Evolutionary conservation across 1,140 invertebrate genomes (phyloP), one percentile per base, ranked within the genome.

Genomic region (Nasonia vitripennis): DNA sequence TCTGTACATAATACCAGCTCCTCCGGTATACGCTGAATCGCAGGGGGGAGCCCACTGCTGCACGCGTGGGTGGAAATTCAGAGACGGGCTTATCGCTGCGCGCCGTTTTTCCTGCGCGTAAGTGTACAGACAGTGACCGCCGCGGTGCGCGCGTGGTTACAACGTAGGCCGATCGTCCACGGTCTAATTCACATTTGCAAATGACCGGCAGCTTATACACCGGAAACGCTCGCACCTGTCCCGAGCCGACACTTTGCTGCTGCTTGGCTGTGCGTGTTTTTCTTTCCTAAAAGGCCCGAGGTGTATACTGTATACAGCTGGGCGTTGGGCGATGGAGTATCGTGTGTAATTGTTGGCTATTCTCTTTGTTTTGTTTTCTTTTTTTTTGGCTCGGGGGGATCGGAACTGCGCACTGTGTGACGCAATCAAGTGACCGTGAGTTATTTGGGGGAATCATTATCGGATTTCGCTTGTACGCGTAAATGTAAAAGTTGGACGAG

Each of bases 131-230:
- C 51, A 55, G 51, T 55, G 14, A 55, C 51, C 20, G 37, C 37
- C 37, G 14, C 20, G 1, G 23, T 17, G 12, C 17, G 34, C 70
- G 78, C 71, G 84, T 67, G 79, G 55, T n/a, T 62, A 20, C 17
- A n/a, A 62, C 55, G 55, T n/a, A 62, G 55, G 55, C 55, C 79
- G 68, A 85, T 85, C 45, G 71, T 80, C 81, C 85, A 86, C 85
- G 85, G 85, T 86, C 85, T 86, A 86, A 86, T 86, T 86, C 85
- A 79, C 85, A 75, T 86, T 86, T 78, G 80, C 84, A 85, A 81
- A 70, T 78, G 74, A 70, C 2, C 85, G 71, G n/a, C 14, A 83
- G 51, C 77, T 34, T 12, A 55, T 20, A n/a, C 20, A 27, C 85
- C 81, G 81, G 85, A 83, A 86, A 71, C 48, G 51, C 77, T 73